These are phyloP conservation scores for Drosophila melanogaster DNA, from an alignment of 1,140 invertebrate species.

Conservation along the genomic window Release_6_plus_ISO1_MT NT_033777.3:23203001-23203500, in stretches of 20 bases:
- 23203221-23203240: conserved; percentile 99
- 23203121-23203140: conserved; percentile 97
- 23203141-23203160: conserved; percentile 96
- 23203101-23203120: conserved; percentile 91
- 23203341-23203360: conserved; percentile 99
- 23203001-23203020: conserved; percentile 93
- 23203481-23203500: conserved; percentile 91
- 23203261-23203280: conserved; percentile 99
- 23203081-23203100: conserved; percentile 97
- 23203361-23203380: conserved; percentile 98
- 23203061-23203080: conserved; percentile 99
- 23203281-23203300: conserved; percentile 93
- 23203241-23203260: conserved; percentile 97
- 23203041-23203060: conserved; percentile 89
- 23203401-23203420: conserved; percentile 98
- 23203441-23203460: conserved; percentile 98
- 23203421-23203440: conserved; percentile 94
- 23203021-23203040: background rate
- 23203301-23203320: conserved; percentile 98
- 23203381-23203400: conserved; percentile 99
- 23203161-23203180: conserved; percentile 94
- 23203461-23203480: conserved; percentile 88
- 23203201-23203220: conserved; percentile 99
- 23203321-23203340: conserved; percentile 99
- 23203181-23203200: conserved; percentile 93